Evolutionary conservation across 2,113 vertebrate genomes (phyloP), one percentile per base, ranked within the genome.

Genomic region (Phaethornis superciliosus): DNA sequence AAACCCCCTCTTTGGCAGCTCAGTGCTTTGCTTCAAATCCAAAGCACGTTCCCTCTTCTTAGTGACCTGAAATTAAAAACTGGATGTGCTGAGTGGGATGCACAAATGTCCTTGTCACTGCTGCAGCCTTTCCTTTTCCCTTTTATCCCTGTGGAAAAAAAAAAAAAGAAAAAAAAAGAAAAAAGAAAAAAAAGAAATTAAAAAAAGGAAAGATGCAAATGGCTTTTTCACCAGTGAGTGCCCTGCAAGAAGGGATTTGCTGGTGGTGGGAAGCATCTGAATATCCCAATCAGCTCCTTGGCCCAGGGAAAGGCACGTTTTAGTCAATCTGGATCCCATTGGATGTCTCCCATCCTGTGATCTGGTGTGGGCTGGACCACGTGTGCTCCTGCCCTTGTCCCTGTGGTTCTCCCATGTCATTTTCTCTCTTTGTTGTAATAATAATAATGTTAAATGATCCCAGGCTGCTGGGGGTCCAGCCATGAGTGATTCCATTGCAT

Each of bases 271-370:
- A 74, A 78, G 7, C 19, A 37, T 47, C 44, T 85, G 37, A 2
- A 7, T 12, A 28, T 80, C 58, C 42, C 12, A 1, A 1, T 52
- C 44, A 17, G 40, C 9, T 3, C n/a, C 28, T 35, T 62, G 60
- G 4, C 51, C 32, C 1, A 1, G 49, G 23, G 24, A 85, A 44
- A 12, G 19, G 15, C 30, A 5, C 5, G 2, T 60, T 47, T 55
- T 42, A 69, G 77, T 58, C 23, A 44, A 1, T 47, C 67, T 72
- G 91, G 63, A 84, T 96, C 60, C 87, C 80, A 60, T 86, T n/a
- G 62, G 67, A 54, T 68, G 84, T 74, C 42, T 76, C 62, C 20
- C 59, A 58, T 60, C 85, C 85, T 72, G 58, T 0, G 3, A 82
- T 33, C 69, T 1, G 5, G 55, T 75, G 62, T 4, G 0, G 69